These are phyloP conservation scores for Cyrtodaria siliqua DNA, from an alignment of 2,888 invertebrate genomes.

Conservation along the genomic window DNA sequence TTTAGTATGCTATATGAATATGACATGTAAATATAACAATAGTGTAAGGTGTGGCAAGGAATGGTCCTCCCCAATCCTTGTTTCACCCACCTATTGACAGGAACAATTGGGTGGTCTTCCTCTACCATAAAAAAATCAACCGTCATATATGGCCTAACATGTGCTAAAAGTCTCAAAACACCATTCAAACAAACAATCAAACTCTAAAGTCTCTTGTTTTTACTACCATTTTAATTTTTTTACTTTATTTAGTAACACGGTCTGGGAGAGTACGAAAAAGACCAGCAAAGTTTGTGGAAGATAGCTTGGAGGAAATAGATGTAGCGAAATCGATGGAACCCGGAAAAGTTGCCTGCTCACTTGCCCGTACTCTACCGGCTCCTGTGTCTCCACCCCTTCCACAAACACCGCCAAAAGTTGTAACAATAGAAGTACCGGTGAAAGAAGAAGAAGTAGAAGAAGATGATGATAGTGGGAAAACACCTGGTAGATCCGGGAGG, in stretches of 20 bases:
- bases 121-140: too few species aligned
- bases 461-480: constrained; percentile 33
- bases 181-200: too few species aligned
- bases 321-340: too few species aligned
- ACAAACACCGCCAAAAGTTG: constrained; percentile 15
- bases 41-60: too few species aligned
- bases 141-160: too few species aligned
- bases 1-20: too few species aligned
- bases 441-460: constrained; percentile 33
- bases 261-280: constrained; percentile 70
- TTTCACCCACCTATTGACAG: too few species aligned
- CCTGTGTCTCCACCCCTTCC: background rate
- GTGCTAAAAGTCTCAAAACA: too few species aligned
- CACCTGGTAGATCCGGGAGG: constrained; percentile 35
- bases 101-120: too few species aligned
- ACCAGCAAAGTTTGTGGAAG: constrained; percentile 69
- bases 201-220: background rate
- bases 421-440: constrained; percentile 12
- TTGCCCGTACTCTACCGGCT: background rate
- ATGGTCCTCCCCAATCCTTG: too few species aligned
- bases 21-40: too few species aligned
- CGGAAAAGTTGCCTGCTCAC: background rate
- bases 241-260: constrained; percentile 59
- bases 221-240: background rate
- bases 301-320: constrained; percentile 10